A percentile compares a stretch with the other conserved stretches of the same genome.
Evolutionary conservation across 2,888 invertebrate species (phyloP).

Genomic region (Argyresthia goedartella): DNA sequence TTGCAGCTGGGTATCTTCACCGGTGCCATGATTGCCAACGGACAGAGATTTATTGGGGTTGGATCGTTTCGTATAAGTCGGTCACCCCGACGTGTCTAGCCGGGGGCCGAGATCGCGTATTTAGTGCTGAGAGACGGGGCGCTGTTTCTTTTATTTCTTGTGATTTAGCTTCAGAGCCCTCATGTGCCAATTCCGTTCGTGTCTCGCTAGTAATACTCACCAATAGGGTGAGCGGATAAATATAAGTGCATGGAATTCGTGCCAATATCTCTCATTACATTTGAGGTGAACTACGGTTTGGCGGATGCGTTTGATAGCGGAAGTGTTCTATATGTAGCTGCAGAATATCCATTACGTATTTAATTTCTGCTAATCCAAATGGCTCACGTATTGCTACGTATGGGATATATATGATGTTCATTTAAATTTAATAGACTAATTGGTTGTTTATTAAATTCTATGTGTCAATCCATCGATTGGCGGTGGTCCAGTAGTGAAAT

Average conservation of each 20-base stretch:
- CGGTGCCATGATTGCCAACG: conserved; percentile 41
- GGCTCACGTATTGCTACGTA: neutral
- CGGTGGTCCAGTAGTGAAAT: conserved; percentile 26
- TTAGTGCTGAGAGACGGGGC: conserved; percentile 35
- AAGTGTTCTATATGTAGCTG: neutral
- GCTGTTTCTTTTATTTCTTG: conserved; percentile 48
- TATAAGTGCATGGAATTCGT: conserved; percentile 40
- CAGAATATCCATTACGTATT: no score
- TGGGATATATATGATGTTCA: neutral
- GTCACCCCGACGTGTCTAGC: conserved; percentile 26
- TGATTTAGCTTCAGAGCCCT: conserved; percentile 23
- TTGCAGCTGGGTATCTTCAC: conserved; percentile 50
- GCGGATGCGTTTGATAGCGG: neutral
- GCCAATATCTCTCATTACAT: conserved; percentile 35
- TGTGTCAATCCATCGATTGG: conserved; percentile 22
- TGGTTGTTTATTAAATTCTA: neutral
- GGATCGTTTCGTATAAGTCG: conserved; percentile 30
- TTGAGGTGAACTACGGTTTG: neutral
- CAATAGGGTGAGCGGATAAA: conserved; percentile 51
- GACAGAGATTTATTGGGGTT: conserved; percentile 22
- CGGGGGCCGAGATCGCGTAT: conserved; percentile 40
- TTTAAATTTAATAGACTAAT: neutral
- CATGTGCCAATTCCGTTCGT: conserved; percentile 44
- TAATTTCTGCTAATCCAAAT: no score
- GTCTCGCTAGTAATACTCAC: conserved; percentile 40